Percentiles rank a stretch among this genome's conserved stretches.
Conservation (phyloP, 2,797 vertebrate genomes). For the Cyprinodon diabolis region DNA sequence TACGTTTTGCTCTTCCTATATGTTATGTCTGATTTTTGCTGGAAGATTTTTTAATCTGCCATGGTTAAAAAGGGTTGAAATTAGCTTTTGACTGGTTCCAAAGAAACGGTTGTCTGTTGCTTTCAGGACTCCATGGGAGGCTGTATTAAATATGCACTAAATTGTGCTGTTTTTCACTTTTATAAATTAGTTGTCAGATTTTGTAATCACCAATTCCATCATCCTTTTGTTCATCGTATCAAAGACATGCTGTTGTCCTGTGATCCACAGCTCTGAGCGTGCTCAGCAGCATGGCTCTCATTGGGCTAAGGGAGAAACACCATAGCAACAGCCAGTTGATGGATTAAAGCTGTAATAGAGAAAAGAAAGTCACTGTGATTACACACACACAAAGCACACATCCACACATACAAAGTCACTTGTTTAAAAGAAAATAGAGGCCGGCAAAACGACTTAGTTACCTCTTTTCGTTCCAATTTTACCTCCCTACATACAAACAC, state of each 20-base stretch:
- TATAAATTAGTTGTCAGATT: slow-evolving; percentile 11
- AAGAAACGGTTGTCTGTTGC: background rate
- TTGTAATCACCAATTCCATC: slow-evolving; percentile 4
- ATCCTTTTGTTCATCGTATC: slow-evolving; percentile 13
- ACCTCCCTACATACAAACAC: slow-evolving; percentile 10
- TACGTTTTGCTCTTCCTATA: background rate
- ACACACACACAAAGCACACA: slow-evolving; percentile 26
- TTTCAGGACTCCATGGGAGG: background rate
- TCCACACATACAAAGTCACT: slow-evolving; percentile 32
- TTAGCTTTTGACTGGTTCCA: background rate
- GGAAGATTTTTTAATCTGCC: background rate
- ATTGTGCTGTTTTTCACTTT: background rate
- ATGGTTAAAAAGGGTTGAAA: background rate
- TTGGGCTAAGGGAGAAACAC: slow-evolving; percentile 52
- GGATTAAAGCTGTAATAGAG: slow-evolving; percentile 72
- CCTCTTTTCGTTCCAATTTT: slow-evolving; percentile 28
- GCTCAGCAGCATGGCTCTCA: slow-evolving; percentile 43
- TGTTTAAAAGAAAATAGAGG: slow-evolving; percentile 57
- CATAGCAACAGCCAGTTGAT: slow-evolving; percentile 74
- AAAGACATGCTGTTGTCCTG: slow-evolving; percentile 28
- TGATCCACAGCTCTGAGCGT: slow-evolving; percentile 41
- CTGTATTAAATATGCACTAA: background rate
- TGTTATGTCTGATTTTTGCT: background rate
- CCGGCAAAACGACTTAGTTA: slow-evolving; percentile 36
- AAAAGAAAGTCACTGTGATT: slow-evolving; percentile 65